These are phyloP conservation scores for Pyrocephalus nanus DNA, from an alignment of 2,797 vertebrate species.

Conservation along the genomic window DNA sequence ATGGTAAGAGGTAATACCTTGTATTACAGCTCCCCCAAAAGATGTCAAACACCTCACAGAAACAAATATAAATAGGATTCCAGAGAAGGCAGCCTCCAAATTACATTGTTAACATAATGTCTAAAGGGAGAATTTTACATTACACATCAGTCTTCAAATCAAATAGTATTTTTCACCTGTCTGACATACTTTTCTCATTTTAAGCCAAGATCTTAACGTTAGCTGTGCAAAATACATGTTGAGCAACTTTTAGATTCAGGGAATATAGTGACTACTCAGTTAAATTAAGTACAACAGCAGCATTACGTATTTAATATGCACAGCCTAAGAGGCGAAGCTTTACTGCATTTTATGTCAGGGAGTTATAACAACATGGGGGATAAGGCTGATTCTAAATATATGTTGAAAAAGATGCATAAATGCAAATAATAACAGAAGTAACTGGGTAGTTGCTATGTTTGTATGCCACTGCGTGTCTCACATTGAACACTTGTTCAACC, in stretches of 20 bases:
- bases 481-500: background rate
- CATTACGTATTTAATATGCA: background rate
- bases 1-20: background rate
- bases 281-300: background rate
- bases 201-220: background rate
- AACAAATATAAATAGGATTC: background rate
- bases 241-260: background rate
- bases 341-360: background rate
- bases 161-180: background rate
- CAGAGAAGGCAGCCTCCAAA: background rate
- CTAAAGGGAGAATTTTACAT: background rate
- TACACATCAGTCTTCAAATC: background rate
- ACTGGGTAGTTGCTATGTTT: background rate
- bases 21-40: background rate
- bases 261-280: background rate
- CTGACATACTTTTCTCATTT: background rate
- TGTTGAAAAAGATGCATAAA: background rate
- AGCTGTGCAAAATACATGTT: background rate
- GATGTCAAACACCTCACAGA: background rate
- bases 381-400: background rate
- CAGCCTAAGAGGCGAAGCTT: background rate
- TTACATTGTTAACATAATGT: background rate
- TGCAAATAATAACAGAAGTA: background rate
- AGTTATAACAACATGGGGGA: accelerated
- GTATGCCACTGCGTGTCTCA: background rate